phyloP scores from a whole-genome alignment of 2,888 invertebrate genomes.

The Drepanosiphum platanoidis region DNA sequence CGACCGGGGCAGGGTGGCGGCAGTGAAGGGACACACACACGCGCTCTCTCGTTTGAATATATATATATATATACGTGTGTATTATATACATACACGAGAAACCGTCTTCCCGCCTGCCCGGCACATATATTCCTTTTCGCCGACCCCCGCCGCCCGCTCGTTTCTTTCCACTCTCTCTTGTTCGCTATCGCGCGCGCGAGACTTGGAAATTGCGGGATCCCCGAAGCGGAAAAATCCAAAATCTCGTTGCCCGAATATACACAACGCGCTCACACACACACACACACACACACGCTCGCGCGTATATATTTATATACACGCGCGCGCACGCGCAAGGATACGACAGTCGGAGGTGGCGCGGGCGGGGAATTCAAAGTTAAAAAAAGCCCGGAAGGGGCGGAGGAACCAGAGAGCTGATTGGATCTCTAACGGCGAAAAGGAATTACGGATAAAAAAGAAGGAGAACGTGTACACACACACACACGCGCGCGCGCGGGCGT shows the following conservation, averaged over 20 bases:
- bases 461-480: slow-evolving; percentile 12
- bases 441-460: slow-evolving; percentile 60
- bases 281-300: too few relatives aligned
- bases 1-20: neutral
- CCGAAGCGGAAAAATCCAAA: slow-evolving; percentile 61
- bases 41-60: slow-evolving; percentile 32
- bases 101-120: slow-evolving; percentile 2
- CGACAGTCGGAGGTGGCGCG: neutral
- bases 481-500: neutral
- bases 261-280: neutral
- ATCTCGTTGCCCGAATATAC: slow-evolving; percentile 54
- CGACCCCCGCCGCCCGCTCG: neutral
- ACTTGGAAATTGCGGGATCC: slow-evolving; percentile 55
- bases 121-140: slow-evolving; percentile 27
- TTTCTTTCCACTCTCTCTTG: neutral
- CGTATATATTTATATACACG: neutral
- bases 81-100: slow-evolving; percentile 8
- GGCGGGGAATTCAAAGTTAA: slow-evolving; percentile 54
- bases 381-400: slow-evolving; percentile 60
- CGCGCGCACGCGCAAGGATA: slow-evolving; percentile 2
- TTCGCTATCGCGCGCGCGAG: neutral
- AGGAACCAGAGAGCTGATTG: slow-evolving; percentile 59
- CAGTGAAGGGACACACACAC: slow-evolving; percentile 47
- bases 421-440: slow-evolving; percentile 59
- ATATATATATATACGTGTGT: slow-evolving; percentile 1